Evolutionary conservation across 2,113 vertebrate species (phyloP).

Genomic region (Forbesichthys agassizii): DNA sequence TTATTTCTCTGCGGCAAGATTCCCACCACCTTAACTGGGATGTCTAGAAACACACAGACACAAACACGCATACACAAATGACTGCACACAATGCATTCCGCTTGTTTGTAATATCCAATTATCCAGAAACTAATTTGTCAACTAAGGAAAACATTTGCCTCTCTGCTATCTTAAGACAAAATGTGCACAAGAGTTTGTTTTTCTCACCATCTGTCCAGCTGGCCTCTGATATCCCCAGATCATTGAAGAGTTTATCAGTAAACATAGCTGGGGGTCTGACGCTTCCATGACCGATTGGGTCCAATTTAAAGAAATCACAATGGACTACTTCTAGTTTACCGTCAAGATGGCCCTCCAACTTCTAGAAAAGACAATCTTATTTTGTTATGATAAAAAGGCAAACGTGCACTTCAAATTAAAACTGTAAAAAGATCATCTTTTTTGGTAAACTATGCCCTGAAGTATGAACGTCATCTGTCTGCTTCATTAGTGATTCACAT

Average conservation of each 20-base stretch:
- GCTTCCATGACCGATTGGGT: constrained; percentile 68
- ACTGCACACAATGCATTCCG: neutral
- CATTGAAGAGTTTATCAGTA: constrained; percentile 81
- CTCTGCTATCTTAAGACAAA: too few relatives aligned
- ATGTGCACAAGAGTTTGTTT: neutral
- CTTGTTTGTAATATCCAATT: too few relatives aligned
- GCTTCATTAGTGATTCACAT: too few relatives aligned
- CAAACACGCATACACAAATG: constrained; percentile 11
- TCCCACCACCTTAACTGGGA: constrained; percentile 86
- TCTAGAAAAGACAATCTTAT: constrained; percentile 60
- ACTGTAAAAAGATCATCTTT: neutral
- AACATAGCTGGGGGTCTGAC: constrained; percentile 75
- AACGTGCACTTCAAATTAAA: neutral
- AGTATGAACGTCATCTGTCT: too few relatives aligned
- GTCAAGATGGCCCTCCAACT: constrained; percentile 72
- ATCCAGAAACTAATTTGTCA: too few relatives aligned
- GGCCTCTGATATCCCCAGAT: constrained; percentile 80
- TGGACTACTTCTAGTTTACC: constrained; percentile 84
- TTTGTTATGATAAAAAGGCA: neutral
- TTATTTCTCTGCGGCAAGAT: constrained; percentile 79
- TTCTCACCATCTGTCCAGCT: constrained; percentile 81
- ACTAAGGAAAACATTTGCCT: too few relatives aligned
- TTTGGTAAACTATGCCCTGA: too few relatives aligned
- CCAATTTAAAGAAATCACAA: constrained; percentile 89
- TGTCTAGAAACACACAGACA: constrained; percentile 66